These are phyloP conservation scores for Anorthoa munda DNA, from an alignment of 2,888 invertebrate species.

Conservation along the genomic window DNA sequence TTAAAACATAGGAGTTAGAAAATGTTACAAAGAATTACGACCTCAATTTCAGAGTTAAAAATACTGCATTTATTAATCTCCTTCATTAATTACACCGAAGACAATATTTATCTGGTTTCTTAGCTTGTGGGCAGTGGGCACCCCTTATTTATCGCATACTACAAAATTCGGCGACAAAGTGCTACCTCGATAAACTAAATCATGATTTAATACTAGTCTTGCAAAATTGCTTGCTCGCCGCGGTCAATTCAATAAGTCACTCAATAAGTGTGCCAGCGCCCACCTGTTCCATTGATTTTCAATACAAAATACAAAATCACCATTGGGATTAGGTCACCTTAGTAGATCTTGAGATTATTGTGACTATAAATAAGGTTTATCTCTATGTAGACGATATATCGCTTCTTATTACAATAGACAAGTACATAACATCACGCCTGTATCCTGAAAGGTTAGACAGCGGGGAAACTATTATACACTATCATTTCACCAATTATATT, in stretches of 20 bases:
- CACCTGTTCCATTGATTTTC: slow-evolving; percentile 17
- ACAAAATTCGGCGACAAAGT: background rate
- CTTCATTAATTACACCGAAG: too few relatives aligned
- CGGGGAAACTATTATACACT: too few relatives aligned
- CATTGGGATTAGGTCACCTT: background rate
- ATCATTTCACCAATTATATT: too few relatives aligned
- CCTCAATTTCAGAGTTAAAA: too few relatives aligned
- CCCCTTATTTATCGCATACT: background rate
- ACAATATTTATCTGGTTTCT: background rate
- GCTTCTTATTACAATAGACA: too few relatives aligned
- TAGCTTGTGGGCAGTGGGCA: too few relatives aligned
- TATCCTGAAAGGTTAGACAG: too few relatives aligned
- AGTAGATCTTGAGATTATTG: background rate
- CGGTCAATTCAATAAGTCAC: slow-evolving; percentile 27
- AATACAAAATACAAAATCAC: slow-evolving; percentile 1
- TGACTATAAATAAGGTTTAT: background rate
- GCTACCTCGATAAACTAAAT: slow-evolving; percentile 20
- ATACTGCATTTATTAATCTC: too few relatives aligned
- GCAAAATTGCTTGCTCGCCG: slow-evolving; percentile 1
- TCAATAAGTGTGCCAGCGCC: slow-evolving; percentile 18
- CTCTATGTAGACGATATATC: background rate
- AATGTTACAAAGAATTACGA: too few relatives aligned
- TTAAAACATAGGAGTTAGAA: too few relatives aligned
- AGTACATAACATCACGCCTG: too few relatives aligned
- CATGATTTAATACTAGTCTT: slow-evolving; percentile 12